These are phyloP conservation scores for Sebastiscus albofasciatus DNA, from an alignment of 2,797 vertebrate genomes.

Conservation along the genomic window DNA sequence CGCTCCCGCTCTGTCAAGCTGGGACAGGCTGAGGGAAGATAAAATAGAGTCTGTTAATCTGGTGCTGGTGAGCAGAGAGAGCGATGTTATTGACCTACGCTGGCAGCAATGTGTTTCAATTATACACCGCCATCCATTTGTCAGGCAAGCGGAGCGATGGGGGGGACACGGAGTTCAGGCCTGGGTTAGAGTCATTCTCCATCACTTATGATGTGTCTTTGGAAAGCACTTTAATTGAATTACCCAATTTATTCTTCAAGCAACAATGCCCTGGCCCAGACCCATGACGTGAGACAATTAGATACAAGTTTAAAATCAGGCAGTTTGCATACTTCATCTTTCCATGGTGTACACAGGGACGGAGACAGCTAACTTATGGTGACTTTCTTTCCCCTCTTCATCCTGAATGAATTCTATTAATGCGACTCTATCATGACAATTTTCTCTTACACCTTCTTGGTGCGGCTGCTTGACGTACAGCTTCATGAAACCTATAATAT, in stretches of 20 bases:
- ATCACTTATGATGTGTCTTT: constrained; percentile 99
- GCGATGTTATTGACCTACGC: constrained; percentile 98
- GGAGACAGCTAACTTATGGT: constrained; percentile 54
- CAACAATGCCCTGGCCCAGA: constrained; percentile 95
- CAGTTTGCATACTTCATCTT: constrained; percentile 93
- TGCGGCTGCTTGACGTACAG: constrained; percentile 3
- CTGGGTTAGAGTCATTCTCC: constrained; percentile 97
- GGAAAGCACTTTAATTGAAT: constrained; percentile 99
- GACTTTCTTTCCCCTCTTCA: constrained; percentile 28
- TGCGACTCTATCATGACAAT: constrained; percentile 32
- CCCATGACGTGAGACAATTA: constrained; percentile 98
- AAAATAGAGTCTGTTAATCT: constrained; percentile 96
- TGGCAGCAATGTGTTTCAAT: constrained; percentile 99
- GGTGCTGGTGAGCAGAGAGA: constrained; percentile 82
- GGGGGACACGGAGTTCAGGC: constrained; percentile 93
- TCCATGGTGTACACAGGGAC: constrained; percentile 61
- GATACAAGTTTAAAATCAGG: constrained; percentile 94
- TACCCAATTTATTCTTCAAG: constrained; percentile 99
- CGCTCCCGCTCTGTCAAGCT: constrained; percentile 91
- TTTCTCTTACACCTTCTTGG: constrained; percentile 31
- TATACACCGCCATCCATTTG: constrained; percentile 99
- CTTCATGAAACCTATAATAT: constrained; percentile 23
- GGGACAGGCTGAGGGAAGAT: constrained; percentile 90
- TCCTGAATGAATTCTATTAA: constrained; percentile 51
- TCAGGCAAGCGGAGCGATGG: constrained; percentile 93